These are phyloP conservation scores for Trichogramma evanescens DNA, from an alignment of 2,888 invertebrate genomes.

Conservation along the genomic window DNA sequence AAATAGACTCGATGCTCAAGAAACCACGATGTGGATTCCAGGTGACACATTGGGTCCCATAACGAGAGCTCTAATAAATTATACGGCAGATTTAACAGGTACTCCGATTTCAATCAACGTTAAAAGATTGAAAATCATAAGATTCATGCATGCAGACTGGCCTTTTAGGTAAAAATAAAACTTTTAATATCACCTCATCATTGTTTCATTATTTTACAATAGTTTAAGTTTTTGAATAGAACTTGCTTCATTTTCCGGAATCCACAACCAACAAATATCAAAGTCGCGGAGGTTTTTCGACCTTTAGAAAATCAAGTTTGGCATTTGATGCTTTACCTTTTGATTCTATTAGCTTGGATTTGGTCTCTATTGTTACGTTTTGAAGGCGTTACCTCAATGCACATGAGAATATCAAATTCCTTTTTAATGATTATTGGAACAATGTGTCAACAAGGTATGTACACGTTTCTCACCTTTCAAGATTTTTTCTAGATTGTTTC, in stretches of 20 bases:
- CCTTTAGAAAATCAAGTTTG: slow-evolving; percentile 29
- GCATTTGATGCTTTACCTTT: slow-evolving; percentile 21
- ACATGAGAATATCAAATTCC: slow-evolving; percentile 18
- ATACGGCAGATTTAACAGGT: not conserved
- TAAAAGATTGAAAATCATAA: not conserved
- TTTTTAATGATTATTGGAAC: slow-evolving; percentile 27
- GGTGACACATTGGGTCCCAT: not conserved
- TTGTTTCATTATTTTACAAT: not conserved
- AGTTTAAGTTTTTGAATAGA: slow-evolving; percentile 16
- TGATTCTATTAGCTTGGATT: slow-evolving; percentile 14
- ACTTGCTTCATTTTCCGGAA: slow-evolving; percentile 34
- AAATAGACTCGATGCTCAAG: not conserved
- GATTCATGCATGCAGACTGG: not conserved
- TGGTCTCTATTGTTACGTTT: slow-evolving; percentile 16
- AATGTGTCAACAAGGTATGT: slow-evolving; percentile 33
- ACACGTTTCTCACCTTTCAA: not conserved
- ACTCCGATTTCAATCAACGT: not conserved
- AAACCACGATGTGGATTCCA: not conserved
- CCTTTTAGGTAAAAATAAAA: not conserved
- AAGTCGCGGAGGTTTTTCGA: slow-evolving; percentile 25
- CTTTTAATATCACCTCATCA: not conserved
- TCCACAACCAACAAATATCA: slow-evolving; percentile 24
- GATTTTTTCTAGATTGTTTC: not conserved
- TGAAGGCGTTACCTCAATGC: slow-evolving; percentile 18
- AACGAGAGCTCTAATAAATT: not conserved